These are phyloP conservation scores for Thermophis baileyi DNA, from an alignment of 2,113 vertebrate species.

Conservation along the genomic window DNA sequence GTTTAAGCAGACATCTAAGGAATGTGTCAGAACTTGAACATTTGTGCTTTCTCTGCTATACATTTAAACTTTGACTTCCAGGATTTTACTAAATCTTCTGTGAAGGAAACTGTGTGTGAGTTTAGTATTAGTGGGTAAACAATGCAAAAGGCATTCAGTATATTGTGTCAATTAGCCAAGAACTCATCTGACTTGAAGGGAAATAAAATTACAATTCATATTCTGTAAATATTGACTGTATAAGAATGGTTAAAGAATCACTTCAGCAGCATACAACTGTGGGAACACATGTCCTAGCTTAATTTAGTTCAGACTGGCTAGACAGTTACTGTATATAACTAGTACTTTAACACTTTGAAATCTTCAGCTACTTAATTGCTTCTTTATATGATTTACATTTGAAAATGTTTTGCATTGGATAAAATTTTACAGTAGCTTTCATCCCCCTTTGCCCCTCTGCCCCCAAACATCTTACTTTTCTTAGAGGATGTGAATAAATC, in stretches of 20 bases:
- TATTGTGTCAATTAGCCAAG: constrained; percentile 11
- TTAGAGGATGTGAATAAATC: constrained; percentile 11
- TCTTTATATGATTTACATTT: constrained; percentile 10
- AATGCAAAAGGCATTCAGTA: constrained; percentile 28
- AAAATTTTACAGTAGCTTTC: constrained; percentile 7
- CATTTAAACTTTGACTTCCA: constrained; percentile 25
- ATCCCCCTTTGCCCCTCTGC: constrained; percentile 26
- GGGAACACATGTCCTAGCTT: constrained; percentile 3
- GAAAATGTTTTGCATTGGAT: neutral
- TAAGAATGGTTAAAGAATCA: neutral
- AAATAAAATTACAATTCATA: constrained; percentile 18
- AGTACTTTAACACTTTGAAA: neutral
- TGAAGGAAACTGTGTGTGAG: constrained; percentile 23
- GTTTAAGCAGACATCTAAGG: constrained; percentile 48
- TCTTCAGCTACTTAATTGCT: constrained; percentile 13
- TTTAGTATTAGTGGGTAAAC: neutral
- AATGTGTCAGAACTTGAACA: constrained; percentile 37
- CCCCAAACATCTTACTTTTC: neutral
- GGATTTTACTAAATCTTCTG: constrained; percentile 32
- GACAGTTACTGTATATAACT: neutral
- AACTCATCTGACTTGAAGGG: constrained; percentile 11
- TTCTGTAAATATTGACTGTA: neutral
- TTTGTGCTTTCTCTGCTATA: constrained; percentile 31
- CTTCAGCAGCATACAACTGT: constrained; percentile 13
- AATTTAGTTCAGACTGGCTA: constrained; percentile 35